Percentiles rank a stretch among this genome's conserved stretches.
Conservation (phyloP, 2,113 vertebrate genomes). For the Chroicocephalus ridibundus region DNA sequence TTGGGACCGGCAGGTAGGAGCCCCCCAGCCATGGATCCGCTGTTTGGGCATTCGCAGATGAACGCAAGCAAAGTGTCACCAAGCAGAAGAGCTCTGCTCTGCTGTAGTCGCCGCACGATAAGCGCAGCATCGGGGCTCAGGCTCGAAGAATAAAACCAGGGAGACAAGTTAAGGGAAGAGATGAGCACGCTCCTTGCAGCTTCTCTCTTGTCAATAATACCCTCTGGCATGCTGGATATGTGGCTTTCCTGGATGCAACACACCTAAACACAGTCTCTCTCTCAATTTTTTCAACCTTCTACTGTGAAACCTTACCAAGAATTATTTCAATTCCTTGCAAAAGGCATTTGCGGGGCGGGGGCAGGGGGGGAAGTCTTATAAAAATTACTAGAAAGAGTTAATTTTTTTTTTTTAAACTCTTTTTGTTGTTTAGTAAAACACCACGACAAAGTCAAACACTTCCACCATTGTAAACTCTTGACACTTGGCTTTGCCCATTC, state of each 20-base stretch:
- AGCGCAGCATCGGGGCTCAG: background rate
- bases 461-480: background rate
- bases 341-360: background rate
- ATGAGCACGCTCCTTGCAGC: background rate
- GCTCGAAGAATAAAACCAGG: background rate
- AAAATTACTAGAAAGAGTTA: background rate
- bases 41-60: background rate
- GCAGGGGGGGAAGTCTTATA: no score
- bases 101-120: background rate
- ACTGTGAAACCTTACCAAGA: background rate
- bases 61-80: fast-evolving
- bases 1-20: fast-evolving
- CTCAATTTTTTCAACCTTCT: background rate
- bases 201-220: background rate
- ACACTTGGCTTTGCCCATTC: background rate
- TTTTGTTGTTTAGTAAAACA: background rate
- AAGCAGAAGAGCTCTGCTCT: background rate
- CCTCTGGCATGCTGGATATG: fast-evolving
- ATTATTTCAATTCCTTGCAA: background rate
- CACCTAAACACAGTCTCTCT: background rate
- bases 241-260: background rate
- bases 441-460: background rate
- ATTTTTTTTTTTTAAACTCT: background rate
- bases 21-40: fast-evolving
- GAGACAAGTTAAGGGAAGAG: background rate